Percentiles rank a stretch among this genome's conserved stretches.
Evolutionary conservation across 2,797 vertebrate genomes (phyloP).

Genomic region (Eulemur mongoz): DNA sequence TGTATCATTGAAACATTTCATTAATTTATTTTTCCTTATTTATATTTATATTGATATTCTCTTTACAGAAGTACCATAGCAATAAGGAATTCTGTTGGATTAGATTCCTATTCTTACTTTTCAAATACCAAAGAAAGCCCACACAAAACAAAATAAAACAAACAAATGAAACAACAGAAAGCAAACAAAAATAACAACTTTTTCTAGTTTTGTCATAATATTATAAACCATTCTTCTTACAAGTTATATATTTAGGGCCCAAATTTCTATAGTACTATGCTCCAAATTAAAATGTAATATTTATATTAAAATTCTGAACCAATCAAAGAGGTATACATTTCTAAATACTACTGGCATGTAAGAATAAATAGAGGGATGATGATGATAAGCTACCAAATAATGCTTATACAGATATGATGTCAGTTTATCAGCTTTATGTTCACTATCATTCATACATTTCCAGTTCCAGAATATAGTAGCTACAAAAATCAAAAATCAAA

Average conservation of each 20-base stretch:
- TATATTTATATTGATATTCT: conserved; percentile 75
- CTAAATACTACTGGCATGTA: conserved; percentile 81
- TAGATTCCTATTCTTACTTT: conserved; percentile 75
- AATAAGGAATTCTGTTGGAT: conserved; percentile 72
- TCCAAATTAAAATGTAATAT: conserved; percentile 79
- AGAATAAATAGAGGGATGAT: conserved; percentile 83
- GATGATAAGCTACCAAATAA: conserved; percentile 85
- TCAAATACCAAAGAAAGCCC: conserved; percentile 65
- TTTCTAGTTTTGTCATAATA: conserved; percentile 71
- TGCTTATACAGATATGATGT: conserved; percentile 84
- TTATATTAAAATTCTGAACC: conserved; percentile 77
- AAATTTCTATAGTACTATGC: conserved; percentile 65
- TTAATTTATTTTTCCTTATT: conserved; percentile 75
- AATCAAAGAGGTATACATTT: conserved; percentile 77
- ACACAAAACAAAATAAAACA: conserved; percentile 38
- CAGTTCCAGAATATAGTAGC: conserved; percentile 82
- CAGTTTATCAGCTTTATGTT: conserved; percentile 84
- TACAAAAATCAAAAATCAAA: conserved; percentile 74
- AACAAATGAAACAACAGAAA: conserved; percentile 26
- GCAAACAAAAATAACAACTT: conserved; percentile 43
- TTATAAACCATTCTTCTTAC: conserved; percentile 71
- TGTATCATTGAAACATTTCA: conserved; percentile 76
- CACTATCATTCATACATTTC: conserved; percentile 85
- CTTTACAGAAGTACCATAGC: conserved; percentile 74
- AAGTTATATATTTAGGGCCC: conserved; percentile 38